Base-by-base conservation (phyloP, 2,888 invertebrate species). In the Tortricodes alternella region DNA sequence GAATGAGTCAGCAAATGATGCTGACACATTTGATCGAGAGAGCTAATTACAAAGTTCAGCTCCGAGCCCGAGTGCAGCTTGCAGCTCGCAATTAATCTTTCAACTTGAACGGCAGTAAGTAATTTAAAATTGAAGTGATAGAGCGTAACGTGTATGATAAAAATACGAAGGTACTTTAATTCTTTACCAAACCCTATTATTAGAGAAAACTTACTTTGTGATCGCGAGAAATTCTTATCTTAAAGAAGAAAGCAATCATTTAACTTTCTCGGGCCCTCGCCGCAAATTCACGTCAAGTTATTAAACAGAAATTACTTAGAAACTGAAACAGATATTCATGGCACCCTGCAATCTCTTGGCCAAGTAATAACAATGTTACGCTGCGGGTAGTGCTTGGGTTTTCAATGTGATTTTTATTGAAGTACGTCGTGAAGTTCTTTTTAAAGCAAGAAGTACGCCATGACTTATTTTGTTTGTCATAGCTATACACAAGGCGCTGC, bases 281-380 rank as follows among this genome's bases (percentile, higher is more conserved):
- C 1, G 41, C 29, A 34, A 49, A 48, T 49, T 55, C 41, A 35
- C 53, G 29, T 18, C 19, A 48, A 43, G 19, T 41, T 55, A 48
- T 49, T 48, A 43, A 55, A 49, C 19, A 35, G 41, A 49, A 35
- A 35, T 55, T 43, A 48, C 39, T 49, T 19, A 15, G 53, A 21
- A 32, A 52, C 55, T 56, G 56, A 60, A 60, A 58, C 48, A 52
- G 51, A 46, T 37, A 34, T 51, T 51, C 37, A 52, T 51, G 41
- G 46, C 52, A n/a, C n/a, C n/a, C n/a, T 51, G 46, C 35, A 56
- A 13, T 44, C 18, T 46, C n/a, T 41, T 46, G 21, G 7, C 24
- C 39, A 15, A 27, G 15, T 34, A 9, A 53, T 46, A 39, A 53
- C 24, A 46, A n/a, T 13, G 32, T 18, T 41, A 24, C 24, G 4